These are phyloP conservation scores for Apoda limacodes DNA, from an alignment of 2,888 invertebrate genomes.

Conservation along the genomic window DNA sequence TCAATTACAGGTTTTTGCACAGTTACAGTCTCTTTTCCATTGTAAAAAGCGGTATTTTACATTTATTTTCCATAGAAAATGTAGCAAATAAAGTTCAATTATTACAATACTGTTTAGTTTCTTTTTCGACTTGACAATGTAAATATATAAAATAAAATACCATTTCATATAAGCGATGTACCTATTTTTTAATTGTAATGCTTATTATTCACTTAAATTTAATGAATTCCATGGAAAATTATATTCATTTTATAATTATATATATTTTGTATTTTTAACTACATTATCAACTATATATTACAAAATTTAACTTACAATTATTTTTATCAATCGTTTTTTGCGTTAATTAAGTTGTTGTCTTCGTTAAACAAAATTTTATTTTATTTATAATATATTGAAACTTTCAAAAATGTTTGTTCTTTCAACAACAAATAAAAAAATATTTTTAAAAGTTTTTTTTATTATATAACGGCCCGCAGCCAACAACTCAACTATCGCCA, in stretches of 20 bases:
- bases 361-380: too few relatives aligned
- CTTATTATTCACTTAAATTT: constrained; percentile 50
- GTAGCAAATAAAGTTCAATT: constrained; percentile 49
- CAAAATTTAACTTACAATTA: constrained; percentile 62
- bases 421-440: constrained; percentile 16
- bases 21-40: constrained; percentile 49
- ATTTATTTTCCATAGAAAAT: constrained; percentile 39
- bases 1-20: constrained; percentile 61
- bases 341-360: constrained; percentile 40
- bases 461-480: constrained; percentile 21
- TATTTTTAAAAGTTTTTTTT: constrained; percentile 9
- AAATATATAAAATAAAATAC: too few relatives aligned
- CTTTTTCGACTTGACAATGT: too few relatives aligned
- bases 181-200: too few relatives aligned
- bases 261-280: constrained; percentile 67
- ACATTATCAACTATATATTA: constrained; percentile 69
- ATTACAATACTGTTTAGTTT: too few relatives aligned
- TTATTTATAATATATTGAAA: too few relatives aligned
- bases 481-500: constrained; percentile 41
- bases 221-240: constrained; percentile 68
- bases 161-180: too few relatives aligned
- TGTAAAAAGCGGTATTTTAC: constrained; percentile 37
- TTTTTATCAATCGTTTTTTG: constrained; percentile 59
- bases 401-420: too few relatives aligned
- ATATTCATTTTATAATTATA: constrained; percentile 65